These are phyloP conservation scores for Caenorhabditis auriculariae DNA, from an alignment of 2,888 invertebrate species.

Conservation along the genomic window DNA sequence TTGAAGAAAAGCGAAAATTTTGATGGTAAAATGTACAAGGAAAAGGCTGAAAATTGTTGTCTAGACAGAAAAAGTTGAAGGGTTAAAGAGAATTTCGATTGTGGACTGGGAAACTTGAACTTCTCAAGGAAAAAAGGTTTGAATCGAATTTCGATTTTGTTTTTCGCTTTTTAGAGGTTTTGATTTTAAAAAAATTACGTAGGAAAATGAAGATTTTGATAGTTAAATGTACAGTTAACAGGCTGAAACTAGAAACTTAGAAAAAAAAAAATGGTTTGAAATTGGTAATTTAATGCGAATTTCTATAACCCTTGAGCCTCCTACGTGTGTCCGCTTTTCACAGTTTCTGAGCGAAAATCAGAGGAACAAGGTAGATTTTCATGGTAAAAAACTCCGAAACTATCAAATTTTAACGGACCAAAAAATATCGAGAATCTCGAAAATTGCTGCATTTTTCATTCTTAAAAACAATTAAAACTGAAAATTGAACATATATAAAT, in stretches of 20 bases:
- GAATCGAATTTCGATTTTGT: too few relatives aligned
- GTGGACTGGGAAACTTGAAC: too few relatives aligned
- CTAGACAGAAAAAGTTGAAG: too few relatives aligned
- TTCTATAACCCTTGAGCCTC: conserved; percentile 80
- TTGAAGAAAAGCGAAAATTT: not conserved
- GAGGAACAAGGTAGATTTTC: not conserved
- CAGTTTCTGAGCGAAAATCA: not conserved
- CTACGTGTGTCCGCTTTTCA: conserved; percentile 76
- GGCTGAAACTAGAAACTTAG: conserved; percentile 2
- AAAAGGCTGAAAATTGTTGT: too few relatives aligned
- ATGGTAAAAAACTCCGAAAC: too few relatives aligned
- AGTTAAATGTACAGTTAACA: not conserved
- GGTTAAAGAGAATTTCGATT: too few relatives aligned
- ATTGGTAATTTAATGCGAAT: conserved; percentile 70
- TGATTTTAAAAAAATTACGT: conserved; percentile 5
- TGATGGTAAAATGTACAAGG: not conserved
- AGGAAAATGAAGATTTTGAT: not conserved
- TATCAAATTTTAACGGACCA: too few relatives aligned
- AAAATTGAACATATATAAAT: too few relatives aligned
- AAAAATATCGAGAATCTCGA: too few relatives aligned
- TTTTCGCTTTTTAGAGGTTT: conserved; percentile 3
- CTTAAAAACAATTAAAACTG: too few relatives aligned
- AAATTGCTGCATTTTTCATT: too few relatives aligned
- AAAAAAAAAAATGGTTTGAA: conserved; percentile 10
- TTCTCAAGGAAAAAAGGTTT: too few relatives aligned